Conservation (phyloP, 1,140 invertebrate genomes). For the Cardiocondyla obscurior region DNA sequence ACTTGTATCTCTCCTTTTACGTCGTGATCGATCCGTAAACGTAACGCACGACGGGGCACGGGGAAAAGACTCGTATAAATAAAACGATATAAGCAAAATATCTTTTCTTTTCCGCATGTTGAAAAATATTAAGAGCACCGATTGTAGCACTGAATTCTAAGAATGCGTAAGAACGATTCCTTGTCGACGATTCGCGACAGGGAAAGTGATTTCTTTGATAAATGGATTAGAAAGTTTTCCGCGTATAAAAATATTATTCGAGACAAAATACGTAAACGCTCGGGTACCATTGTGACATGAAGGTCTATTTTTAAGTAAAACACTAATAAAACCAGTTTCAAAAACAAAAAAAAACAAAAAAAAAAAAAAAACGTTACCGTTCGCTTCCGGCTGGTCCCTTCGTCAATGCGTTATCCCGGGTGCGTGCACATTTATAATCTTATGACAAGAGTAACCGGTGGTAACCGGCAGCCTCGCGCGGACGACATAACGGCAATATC, state of each 20-base stretch:
- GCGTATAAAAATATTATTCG: neutral
- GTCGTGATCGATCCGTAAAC: neutral
- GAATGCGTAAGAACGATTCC: neutral
- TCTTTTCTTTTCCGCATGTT: neutral
- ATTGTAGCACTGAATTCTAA: neutral
- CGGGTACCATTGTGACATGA: no score
- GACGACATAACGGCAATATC: conserved; percentile 34
- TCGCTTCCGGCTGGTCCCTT: neutral
- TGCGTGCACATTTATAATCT: neutral
- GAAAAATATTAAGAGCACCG: neutral
- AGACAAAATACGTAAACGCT: neutral
- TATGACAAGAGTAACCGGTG: conserved; percentile 40
- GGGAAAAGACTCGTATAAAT: neutral
- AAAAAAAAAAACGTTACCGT: neutral
- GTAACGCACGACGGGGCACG: neutral
- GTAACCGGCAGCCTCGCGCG: neutral
- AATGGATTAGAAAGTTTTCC: conserved; percentile 7
- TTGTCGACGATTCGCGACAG: neutral
- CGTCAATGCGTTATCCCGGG: neutral
- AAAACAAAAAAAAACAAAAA: no score
- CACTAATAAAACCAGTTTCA: neutral
- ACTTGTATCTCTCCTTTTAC: neutral
- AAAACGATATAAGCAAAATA: neutral
- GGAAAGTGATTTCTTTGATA: neutral
- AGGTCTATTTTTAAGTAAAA: neutral